Evolutionary conservation across 2,888 invertebrate species (phyloP).

Genomic region (Parelbella ahira): DNA sequence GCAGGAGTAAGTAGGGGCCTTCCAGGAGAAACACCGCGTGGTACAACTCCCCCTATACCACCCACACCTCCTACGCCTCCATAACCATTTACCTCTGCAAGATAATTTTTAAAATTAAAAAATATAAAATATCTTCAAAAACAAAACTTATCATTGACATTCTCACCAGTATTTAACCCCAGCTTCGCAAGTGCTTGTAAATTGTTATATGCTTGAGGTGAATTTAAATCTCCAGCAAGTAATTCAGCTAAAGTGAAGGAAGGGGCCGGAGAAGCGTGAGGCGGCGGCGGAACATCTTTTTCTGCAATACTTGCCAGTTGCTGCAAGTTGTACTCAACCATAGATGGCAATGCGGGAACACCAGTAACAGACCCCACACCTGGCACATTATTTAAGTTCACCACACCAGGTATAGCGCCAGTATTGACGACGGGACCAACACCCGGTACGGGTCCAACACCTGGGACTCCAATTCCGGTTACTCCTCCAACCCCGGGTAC

Average conservation of each 20-base stretch:
- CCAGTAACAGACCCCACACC: slow-evolving; percentile 51
- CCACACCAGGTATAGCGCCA: slow-evolving; percentile 55
- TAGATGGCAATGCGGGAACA: slow-evolving; percentile 79
- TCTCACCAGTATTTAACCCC: slow-evolving; percentile 85
- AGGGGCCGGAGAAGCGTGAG: slow-evolving; percentile 80
- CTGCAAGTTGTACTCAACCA: slow-evolving; percentile 92
- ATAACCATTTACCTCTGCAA: slow-evolving; percentile 73
- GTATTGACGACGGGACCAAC: slow-evolving; percentile 51
- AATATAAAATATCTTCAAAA: no score
- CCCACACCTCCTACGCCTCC: slow-evolving; percentile 62
- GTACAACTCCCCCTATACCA: slow-evolving; percentile 72
- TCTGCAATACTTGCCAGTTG: slow-evolving; percentile 91
- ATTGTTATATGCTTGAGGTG: slow-evolving; percentile 91
- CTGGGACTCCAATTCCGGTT: slow-evolving; percentile 48
- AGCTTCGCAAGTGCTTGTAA: slow-evolving; percentile 94
- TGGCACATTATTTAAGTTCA: slow-evolving; percentile 53
- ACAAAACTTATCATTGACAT: no score
- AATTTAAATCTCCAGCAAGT: slow-evolving; percentile 85
- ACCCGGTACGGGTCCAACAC: slow-evolving; percentile 49
- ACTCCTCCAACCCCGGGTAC: slow-evolving; percentile 40
- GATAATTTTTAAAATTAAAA: no score
- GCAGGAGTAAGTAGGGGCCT: slow-evolving; percentile 65
- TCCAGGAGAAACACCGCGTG: slow-evolving; percentile 76
- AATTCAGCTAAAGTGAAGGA: slow-evolving; percentile 89
- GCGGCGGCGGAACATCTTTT: slow-evolving; percentile 79